Percentiles rank a stretch among this genome's conserved stretches.
Conservation (phyloP, 1,140 invertebrate genomes). For the Matsumurasca onukii region DNA sequence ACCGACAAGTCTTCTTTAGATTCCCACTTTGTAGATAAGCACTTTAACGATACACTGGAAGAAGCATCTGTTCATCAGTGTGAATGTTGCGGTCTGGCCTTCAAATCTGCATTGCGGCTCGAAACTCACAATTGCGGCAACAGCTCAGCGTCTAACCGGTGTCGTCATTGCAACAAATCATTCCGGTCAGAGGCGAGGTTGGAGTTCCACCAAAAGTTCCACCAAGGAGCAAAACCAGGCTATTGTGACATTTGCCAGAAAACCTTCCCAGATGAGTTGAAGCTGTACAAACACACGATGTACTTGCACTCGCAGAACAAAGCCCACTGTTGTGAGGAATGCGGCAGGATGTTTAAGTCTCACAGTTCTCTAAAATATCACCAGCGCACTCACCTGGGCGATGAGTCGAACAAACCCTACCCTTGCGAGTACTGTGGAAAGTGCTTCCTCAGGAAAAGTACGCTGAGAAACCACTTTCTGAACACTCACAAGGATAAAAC, state of each 20-base stretch:
- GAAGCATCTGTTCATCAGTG: conserved; percentile 22
- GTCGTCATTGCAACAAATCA: conserved; percentile 36
- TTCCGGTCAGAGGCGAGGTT: conserved; percentile 33
- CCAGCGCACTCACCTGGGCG: conserved; percentile 34
- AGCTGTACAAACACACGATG: conserved; percentile 36
- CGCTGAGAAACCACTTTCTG: conserved; percentile 38
- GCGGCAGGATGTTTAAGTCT: conserved; percentile 38
- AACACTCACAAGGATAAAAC: conserved; percentile 33
- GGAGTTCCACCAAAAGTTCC: conserved; percentile 36
- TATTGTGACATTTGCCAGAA: conserved; percentile 37
- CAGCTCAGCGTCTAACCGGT: conserved; percentile 24
- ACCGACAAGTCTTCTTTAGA: conserved; percentile 30
- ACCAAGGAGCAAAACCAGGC: conserved; percentile 29
- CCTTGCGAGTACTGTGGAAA: conserved; percentile 41
- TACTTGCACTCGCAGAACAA: conserved; percentile 36
- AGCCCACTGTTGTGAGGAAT: conserved; percentile 38
- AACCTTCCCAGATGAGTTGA: conserved; percentile 36
- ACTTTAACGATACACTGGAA: not conserved
- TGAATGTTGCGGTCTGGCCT: conserved; percentile 32
- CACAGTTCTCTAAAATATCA: conserved; percentile 36
- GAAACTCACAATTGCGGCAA: conserved; percentile 26
- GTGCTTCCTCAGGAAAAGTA: conserved; percentile 38
- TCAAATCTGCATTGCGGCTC: conserved; percentile 26
- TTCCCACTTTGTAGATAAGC: conserved; percentile 33
- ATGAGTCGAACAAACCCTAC: conserved; percentile 35